phyloP scores from a whole-genome alignment of 2,797 vertebrate species.

The Momotus momota region DNA sequence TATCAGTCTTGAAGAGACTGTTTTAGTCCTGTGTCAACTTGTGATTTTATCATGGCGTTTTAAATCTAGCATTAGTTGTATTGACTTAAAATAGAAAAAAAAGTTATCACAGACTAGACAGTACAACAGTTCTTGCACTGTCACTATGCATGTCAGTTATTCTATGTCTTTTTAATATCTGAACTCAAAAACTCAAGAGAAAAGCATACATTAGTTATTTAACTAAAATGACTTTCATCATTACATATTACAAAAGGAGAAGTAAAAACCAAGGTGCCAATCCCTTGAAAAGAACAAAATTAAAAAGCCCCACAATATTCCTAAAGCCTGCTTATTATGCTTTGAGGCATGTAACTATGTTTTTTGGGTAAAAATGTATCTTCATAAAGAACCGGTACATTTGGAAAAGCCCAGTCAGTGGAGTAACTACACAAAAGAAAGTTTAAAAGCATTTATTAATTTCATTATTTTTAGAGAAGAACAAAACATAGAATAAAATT shows the following conservation, averaged over 20 bases:
- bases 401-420: not conserved
- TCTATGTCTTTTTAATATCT: not conserved
- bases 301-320: not conserved
- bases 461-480: not conserved
- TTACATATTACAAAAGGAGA: not conserved
- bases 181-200: not conserved
- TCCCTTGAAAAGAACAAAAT: not conserved
- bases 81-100: slow-evolving; percentile 11
- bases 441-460: not conserved
- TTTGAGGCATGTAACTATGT: not conserved
- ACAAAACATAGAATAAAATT: not conserved
- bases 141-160: not conserved
- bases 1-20: not conserved
- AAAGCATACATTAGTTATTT: not conserved
- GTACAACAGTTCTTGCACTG: not conserved
- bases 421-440: not conserved
- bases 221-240: not conserved
- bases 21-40: not conserved
- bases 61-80: not conserved
- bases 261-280: not conserved
- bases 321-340: not conserved
- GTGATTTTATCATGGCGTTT: not conserved
- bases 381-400: not conserved
- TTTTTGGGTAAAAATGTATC: not conserved
- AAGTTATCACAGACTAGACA: not conserved